Percentiles rank a stretch among this genome's conserved stretches.
These are phyloP conservation scores for Leucozona laternaria DNA, from an alignment of 2,888 invertebrate genomes.

Conservation along the genomic window DNA sequence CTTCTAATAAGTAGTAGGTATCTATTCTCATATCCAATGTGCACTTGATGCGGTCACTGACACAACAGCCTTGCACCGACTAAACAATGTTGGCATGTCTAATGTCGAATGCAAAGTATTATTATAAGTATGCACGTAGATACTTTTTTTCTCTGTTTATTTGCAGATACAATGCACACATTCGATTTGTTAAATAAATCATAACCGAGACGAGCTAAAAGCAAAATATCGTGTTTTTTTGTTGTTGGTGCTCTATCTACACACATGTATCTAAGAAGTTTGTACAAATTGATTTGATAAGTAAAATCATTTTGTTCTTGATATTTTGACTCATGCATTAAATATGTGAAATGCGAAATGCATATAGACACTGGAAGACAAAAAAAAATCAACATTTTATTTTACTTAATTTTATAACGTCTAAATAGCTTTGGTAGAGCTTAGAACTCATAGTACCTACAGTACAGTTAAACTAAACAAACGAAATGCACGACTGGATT, in stretches of 20 bases:
- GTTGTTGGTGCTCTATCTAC: not conserved
- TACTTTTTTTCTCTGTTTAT: conserved; percentile 42
- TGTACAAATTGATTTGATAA: conserved; percentile 24
- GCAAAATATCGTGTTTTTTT: conserved; percentile 1
- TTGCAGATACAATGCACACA: conserved; percentile 42
- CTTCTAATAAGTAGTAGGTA: conserved; percentile 31
- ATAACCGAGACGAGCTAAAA: conserved; percentile 14
- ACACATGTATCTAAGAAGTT: not conserved
- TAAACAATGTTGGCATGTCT: conserved; percentile 72
- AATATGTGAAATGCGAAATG: not conserved
- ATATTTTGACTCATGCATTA: conserved; percentile 25
- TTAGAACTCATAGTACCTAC: too few relatives aligned
- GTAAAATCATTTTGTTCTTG: conserved; percentile 31
- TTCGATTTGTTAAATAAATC: conserved; percentile 17
- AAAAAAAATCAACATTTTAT: not conserved
- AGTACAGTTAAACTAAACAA: too few relatives aligned
- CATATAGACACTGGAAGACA: not conserved
- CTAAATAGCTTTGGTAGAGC: too few relatives aligned
- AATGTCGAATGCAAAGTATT: conserved; percentile 62
- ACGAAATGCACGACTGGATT: too few relatives aligned
- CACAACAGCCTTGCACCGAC: conserved; percentile 78
- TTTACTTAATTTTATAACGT: not conserved
- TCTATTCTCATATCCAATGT: conserved; percentile 69
- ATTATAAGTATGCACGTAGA: conserved; percentile 1
- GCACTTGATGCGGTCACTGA: conserved; percentile 80